Evolutionary conservation across 2,113 vertebrate genomes (phyloP).

Genomic region (Hippocampus abdominalis): DNA sequence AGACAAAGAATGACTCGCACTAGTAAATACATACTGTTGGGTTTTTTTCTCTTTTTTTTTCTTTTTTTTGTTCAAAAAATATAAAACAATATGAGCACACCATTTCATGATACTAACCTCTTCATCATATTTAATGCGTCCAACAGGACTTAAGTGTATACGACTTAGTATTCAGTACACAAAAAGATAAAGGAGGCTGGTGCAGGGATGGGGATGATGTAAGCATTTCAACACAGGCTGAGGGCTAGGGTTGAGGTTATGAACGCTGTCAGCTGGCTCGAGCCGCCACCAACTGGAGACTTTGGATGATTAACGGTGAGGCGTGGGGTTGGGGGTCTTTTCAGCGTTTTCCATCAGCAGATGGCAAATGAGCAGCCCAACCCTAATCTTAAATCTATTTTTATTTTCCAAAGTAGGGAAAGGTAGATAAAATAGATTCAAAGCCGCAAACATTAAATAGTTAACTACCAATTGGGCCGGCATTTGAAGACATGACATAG

Average conservation of each 20-base stretch:
- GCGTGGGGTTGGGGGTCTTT: neutral
- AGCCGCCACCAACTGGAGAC: constrained; percentile 52
- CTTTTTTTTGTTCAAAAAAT: neutral
- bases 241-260: constrained; percentile 55
- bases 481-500: neutral
- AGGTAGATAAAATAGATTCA: neutral
- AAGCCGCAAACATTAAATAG: neutral
- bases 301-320: constrained; percentile 31
- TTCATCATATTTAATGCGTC: neutral
- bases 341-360: constrained; percentile 14
- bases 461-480: neutral
- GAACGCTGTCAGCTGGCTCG: constrained; percentile 49
- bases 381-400: neutral
- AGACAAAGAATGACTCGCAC: constrained; percentile 54
- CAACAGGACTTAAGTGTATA: neutral
- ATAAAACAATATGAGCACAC: neutral
- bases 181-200: neutral
- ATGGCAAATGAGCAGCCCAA: neutral
- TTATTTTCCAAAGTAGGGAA: neutral
- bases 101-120: neutral
- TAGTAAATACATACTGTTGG: constrained; percentile 26
- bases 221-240: constrained; percentile 53
- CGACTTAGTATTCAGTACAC: constrained; percentile 8
- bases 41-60: neutral
- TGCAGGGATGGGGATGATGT: constrained; percentile 36